A percentile compares a stretch with the other conserved stretches of the same genome.
Conservation (phyloP, 30 jellyfish, hydroid and myxozoan species). For the Pseudorhiza aurosa region DNA sequence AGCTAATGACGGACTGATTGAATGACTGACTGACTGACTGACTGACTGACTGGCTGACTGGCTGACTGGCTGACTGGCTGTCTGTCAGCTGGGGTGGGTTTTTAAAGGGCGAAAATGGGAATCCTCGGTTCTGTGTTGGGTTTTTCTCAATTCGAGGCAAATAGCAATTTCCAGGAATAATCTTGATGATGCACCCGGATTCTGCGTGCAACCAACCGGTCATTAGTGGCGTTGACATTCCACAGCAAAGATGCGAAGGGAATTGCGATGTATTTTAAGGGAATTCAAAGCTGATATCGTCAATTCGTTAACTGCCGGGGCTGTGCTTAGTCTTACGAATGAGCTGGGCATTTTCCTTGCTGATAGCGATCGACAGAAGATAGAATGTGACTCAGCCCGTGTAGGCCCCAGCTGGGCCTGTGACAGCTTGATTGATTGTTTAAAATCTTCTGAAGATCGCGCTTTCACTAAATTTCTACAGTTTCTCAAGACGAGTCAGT, state of each 20-base stretch:
- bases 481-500: background rate
- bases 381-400: conserved; percentile 21
- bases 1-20: too few species aligned
- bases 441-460: conserved; percentile 1
- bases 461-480: conserved; percentile 17
- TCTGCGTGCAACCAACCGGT: too few species aligned
- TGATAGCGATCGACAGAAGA: conserved; percentile 10
- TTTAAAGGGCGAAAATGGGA: too few species aligned
- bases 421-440: conserved; percentile 29
- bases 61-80: too few species aligned
- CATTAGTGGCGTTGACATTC: too few species aligned
- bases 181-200: too few species aligned
- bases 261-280: background rate
- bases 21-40: too few species aligned
- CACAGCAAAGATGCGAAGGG: background rate
- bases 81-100: too few species aligned
- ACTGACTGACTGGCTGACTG: too few species aligned
- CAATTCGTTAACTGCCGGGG: background rate
- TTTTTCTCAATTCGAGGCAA: too few species aligned
- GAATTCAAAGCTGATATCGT: conserved; percentile 3
- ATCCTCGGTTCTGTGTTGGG: too few species aligned
- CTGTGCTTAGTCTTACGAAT: background rate
- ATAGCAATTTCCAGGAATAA: too few species aligned
- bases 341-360: background rate
- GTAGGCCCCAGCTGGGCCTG: conserved; percentile 46